Base-by-base conservation (phyloP, 2,797 vertebrate species). In the Oreonectes daqikongensis region DNA sequence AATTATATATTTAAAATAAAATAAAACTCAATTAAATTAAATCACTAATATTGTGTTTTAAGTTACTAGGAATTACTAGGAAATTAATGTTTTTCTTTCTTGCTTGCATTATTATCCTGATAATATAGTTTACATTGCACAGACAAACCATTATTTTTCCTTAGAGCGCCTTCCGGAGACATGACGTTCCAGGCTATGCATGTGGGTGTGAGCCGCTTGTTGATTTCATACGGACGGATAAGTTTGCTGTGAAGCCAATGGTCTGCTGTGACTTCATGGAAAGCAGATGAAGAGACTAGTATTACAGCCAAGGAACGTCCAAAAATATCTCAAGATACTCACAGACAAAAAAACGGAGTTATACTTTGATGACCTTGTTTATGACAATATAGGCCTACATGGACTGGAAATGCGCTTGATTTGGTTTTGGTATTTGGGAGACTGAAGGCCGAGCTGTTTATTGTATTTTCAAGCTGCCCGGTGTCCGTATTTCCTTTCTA, bases 241-340 rank as follows among this genome's bases (percentile, higher is more conserved):
- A 76, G 61, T 75, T 84, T 77, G 75, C 79, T 24, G 44, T 14
- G 14, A 66, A 53, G 81, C 80, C 68, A 46, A 30, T 73, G 48
- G 79, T 76, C 72, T 80, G 72, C 69, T 66, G 78, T 78, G 83
- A 66, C 85, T 89, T 92, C 87, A 83, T 84, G 84, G 87, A 92
- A 90, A 86, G 78, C 80, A 75, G 77, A 77, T 61, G 68, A 63
- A 74, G 75, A 78, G 57, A 66, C 60, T 82, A 65, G 76, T 75
- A 60, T 79, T 82, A 78, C 68, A 75, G 30, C 17, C 32, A 42
- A 38, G 63, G 44, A 61, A 69, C 59, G 40, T 74, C 72, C 59
- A 26, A 46, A 77, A 26, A 76, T 77, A 60, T 67, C 38, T 57
- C 44, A n/a, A 57, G 66, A 83, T 79, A 78, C 35, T 70, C 42